Base-by-base conservation (phyloP, 2,888 invertebrate species). In the Xanthostigma xanthostigma region DNA sequence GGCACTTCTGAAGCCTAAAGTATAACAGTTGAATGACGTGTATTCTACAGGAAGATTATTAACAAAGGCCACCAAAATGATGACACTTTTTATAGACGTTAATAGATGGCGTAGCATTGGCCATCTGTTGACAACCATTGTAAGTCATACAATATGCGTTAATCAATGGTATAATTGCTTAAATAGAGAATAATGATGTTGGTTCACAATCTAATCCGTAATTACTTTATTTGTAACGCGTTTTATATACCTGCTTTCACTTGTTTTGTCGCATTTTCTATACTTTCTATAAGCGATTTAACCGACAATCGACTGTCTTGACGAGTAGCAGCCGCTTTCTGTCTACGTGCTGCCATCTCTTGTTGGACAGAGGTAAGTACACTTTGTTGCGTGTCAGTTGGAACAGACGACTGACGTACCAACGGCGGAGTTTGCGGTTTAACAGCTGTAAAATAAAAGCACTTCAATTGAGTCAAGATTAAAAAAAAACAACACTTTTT, bases 281-380 rank as follows among this genome's bases (percentile, higher is more conserved):
- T 91, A 58, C 88, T 88, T 63, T 92, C 90, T 52, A 94, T 92
- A 35, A 94, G 71, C 46, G 87, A 87, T 64, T 91, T 92, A 9
- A 94, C 94, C 0, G 91, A 91, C 45, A 91, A 73, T 36, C 88
- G 75, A 27, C 86, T 87, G 61, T 87, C 89, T 60, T 83, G 82
- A 2, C 75, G 66, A 36, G 69, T 62, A 47, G 75, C 63, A 41
- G 68, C 71, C 11, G 72, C 71, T 60, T 78, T 79, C 55, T 66
- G 67, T 33, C 75, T 65, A 53, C 78, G 62, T 53, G 74, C 62
- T 51, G 73, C 70, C 61, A 79, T 71, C 58, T 80, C 79, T 57
- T 74, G 66, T 60, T 77, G 70, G 44, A 74, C 67, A 53, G 74
- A 69, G 54, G 68, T 69, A 46, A 75, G 55, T 34, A 75, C 69